These are phyloP conservation scores for Rhombomys opimus DNA, from an alignment of 2,113 vertebrate genomes.

Conservation along the genomic window DNA sequence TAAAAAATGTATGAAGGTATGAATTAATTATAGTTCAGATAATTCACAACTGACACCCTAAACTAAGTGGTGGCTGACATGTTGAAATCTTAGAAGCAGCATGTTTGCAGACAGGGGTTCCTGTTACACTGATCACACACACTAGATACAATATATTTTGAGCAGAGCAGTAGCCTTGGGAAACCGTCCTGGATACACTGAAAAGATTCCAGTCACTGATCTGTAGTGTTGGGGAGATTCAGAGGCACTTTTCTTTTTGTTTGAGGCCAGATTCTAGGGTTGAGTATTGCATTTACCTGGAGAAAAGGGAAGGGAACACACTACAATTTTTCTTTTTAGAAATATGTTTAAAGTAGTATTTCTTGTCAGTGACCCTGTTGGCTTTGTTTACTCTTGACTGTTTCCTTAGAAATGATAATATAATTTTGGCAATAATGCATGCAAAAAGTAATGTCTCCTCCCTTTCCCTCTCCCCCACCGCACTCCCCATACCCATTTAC, in stretches of 20 bases:
- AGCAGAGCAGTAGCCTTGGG: neutral
- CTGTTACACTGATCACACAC: neutral
- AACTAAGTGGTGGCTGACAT: neutral
- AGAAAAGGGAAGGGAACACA: neutral
- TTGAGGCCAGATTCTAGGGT: neutral
- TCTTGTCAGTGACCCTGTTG: slow-evolving; percentile 1
- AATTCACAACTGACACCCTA: neutral
- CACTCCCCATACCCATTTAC: too few relatives aligned
- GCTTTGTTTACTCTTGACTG: neutral
- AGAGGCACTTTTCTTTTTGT: slow-evolving; percentile 34
- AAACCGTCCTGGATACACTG: neutral
- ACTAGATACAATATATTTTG: neutral
- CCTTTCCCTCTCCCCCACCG: too few relatives aligned
- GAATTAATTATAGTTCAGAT: slow-evolving; percentile 31
- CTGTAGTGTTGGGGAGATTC: neutral
- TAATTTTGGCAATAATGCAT: neutral
- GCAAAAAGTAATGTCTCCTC: neutral
- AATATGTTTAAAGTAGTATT: slow-evolving; percentile 5
- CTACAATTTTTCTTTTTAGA: neutral
- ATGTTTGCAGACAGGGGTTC: neutral
- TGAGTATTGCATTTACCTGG: neutral
- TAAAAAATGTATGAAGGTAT: slow-evolving; percentile 13
- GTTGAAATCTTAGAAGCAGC: neutral
- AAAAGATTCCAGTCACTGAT: neutral
- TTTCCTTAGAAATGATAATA: neutral